phyloP scores from a whole-genome alignment of 1,140 invertebrate species.

The Leptopilina clavipes region DNA sequence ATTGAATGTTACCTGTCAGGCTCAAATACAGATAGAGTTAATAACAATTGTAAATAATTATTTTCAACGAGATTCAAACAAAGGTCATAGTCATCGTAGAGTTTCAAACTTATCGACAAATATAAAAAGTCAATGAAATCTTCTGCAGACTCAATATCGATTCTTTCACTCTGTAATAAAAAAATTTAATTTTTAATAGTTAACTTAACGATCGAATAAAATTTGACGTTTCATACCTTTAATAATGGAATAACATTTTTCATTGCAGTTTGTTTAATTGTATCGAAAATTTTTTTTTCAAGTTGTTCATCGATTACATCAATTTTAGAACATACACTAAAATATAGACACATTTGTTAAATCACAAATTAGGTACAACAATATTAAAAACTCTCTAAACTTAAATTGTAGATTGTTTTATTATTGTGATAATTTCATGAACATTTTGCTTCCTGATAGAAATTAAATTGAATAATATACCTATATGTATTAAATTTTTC shows the following conservation, averaged over 20 bases:
- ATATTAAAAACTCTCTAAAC: too few relatives aligned
- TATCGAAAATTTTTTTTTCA: not conserved
- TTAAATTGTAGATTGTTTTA: too few relatives aligned
- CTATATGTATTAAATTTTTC: too few relatives aligned
- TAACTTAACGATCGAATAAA: not conserved
- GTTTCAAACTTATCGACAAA: not conserved
- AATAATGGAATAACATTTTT: constrained; percentile 1
- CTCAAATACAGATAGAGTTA: not conserved
- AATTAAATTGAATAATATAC: too few relatives aligned
- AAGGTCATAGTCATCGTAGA: not conserved
- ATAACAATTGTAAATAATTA: not conserved
- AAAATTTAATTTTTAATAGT: not conserved
- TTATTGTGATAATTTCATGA: too few relatives aligned
- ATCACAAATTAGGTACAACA: too few relatives aligned
- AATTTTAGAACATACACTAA: not conserved
- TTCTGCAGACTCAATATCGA: not conserved
- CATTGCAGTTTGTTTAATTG: not conserved
- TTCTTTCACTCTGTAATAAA: not conserved
- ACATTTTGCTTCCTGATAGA: too few relatives aligned
- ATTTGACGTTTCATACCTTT: not conserved
- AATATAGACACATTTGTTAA: not conserved
- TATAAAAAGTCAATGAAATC: constrained; percentile 3
- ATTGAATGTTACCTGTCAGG: not conserved
- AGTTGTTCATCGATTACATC: not conserved
- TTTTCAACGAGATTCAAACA: not conserved